Conservation (phyloP, 2,797 vertebrate species). For the Syngnathus acus region DNA sequence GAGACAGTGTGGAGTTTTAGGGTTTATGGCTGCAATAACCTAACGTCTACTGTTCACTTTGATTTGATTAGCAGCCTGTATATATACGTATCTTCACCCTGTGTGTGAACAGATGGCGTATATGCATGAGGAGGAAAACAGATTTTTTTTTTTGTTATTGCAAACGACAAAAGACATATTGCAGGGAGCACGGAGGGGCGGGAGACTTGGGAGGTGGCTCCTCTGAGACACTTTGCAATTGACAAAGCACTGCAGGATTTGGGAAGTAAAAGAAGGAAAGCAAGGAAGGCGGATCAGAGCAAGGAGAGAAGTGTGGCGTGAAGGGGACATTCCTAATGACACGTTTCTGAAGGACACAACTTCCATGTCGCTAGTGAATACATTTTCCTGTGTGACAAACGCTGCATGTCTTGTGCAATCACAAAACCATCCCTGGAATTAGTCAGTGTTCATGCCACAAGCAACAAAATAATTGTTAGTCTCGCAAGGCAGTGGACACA, state of each 20-base stretch:
- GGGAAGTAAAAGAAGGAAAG: slow-evolving; percentile 30
- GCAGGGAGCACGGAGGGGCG: too few relatives aligned
- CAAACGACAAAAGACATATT: slow-evolving; percentile 30
- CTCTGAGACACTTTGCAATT: slow-evolving; percentile 28
- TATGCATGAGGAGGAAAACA: slow-evolving; percentile 30
- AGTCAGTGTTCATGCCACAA: slow-evolving; percentile 76
- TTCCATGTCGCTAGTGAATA: slow-evolving; percentile 66
- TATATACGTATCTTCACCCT: slow-evolving; percentile 21
- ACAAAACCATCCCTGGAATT: slow-evolving; percentile 75
- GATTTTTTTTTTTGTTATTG: slow-evolving; percentile 29
- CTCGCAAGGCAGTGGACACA: slow-evolving; percentile 68
- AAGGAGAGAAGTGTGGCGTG: slow-evolving; percentile 52
- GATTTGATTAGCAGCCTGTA: slow-evolving; percentile 46
- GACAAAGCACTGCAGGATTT: slow-evolving; percentile 35
- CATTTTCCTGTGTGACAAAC: slow-evolving; percentile 74
- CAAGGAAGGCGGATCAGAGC: slow-evolving; percentile 21
- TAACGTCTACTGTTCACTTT: slow-evolving; percentile 38
- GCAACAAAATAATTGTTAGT: slow-evolving; percentile 82
- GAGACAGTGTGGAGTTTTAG: slow-evolving; percentile 48
- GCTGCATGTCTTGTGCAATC: slow-evolving; percentile 76
- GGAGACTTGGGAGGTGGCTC: slow-evolving; percentile 13
- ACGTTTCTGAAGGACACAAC: slow-evolving; percentile 76
- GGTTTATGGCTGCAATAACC: slow-evolving; percentile 51
- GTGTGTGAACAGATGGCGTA: slow-evolving; percentile 22
- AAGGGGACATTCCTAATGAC: slow-evolving; percentile 67